phyloP scores from a whole-genome alignment of 2,888 invertebrate genomes.

The Spodoptera picta region DNA sequence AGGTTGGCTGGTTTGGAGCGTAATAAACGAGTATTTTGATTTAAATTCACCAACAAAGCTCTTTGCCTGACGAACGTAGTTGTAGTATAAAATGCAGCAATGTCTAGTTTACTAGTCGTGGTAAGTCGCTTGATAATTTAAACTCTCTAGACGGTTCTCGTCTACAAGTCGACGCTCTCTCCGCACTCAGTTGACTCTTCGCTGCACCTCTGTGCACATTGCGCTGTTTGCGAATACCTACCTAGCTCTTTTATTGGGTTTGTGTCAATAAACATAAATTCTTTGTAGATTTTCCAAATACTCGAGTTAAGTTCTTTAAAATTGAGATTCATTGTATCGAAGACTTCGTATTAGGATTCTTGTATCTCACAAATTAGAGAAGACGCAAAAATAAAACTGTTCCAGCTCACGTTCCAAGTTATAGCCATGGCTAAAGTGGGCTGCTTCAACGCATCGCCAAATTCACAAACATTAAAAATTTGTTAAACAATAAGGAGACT shows the following conservation, averaged over 20 bases:
- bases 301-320: no score
- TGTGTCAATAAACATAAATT: constrained; percentile 4
- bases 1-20: constrained; percentile 29
- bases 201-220: constrained; percentile 38
- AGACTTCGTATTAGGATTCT: no score
- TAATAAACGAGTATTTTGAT: constrained; percentile 40
- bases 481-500: constrained; percentile 26
- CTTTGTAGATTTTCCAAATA: background rate
- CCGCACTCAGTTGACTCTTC: constrained; percentile 27
- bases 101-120: constrained; percentile 47
- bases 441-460: constrained; percentile 12
- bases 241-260: constrained; percentile 12
- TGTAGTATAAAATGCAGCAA: constrained; percentile 29
- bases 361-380: no score
- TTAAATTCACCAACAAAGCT: constrained; percentile 41
- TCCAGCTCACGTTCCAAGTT: constrained; percentile 1
- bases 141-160: constrained; percentile 65
- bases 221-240: constrained; percentile 32
- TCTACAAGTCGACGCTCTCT: constrained; percentile 67
- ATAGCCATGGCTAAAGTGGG: constrained; percentile 11
- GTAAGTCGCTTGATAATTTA: constrained; percentile 64
- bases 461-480: constrained; percentile 23
- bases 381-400: constrained; percentile 6
- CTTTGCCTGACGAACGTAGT: constrained; percentile 34
- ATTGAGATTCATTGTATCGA: no score